These are phyloP conservation scores for Corythoichthys haematopterus DNA, from an alignment of 2,113 vertebrate species.

Conservation along the genomic window DNA sequence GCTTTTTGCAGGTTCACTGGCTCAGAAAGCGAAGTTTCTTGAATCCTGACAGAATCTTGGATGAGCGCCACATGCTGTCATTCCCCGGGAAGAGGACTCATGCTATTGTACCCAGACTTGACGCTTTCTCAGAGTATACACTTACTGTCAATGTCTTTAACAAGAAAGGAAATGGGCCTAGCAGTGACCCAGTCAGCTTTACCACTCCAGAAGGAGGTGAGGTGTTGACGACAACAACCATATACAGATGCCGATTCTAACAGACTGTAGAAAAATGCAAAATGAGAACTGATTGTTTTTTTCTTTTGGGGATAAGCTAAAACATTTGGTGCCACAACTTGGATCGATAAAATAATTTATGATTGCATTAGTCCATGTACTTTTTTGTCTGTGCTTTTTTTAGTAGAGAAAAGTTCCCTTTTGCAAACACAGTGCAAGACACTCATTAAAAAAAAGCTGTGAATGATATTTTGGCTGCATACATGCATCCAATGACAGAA, in stretches of 20 bases:
- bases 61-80: conserved; percentile 74
- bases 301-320: not conserved
- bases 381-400: not conserved
- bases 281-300: not conserved
- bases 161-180: conserved; percentile 85
- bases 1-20: conserved; percentile 78
- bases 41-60: conserved; percentile 73
- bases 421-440: not conserved
- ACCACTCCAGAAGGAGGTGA: conserved; percentile 93
- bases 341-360: not conserved
- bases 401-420: not conserved
- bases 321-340: not conserved
- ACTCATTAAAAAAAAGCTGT: not conserved
- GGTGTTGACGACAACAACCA: conserved; percentile 13
- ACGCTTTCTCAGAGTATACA: conserved; percentile 86
- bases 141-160: conserved; percentile 86
- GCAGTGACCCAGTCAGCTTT: conserved; percentile 78
- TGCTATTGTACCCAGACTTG: conserved; percentile 81
- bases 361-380: not conserved
- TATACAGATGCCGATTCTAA: not conserved
- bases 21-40: conserved; percentile 77
- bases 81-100: conserved; percentile 79
- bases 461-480: not conserved
- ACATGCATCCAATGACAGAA: not conserved
- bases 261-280: not conserved